Conservation (phyloP, 2,888 invertebrate species). For the Spialia ferax region DNA sequence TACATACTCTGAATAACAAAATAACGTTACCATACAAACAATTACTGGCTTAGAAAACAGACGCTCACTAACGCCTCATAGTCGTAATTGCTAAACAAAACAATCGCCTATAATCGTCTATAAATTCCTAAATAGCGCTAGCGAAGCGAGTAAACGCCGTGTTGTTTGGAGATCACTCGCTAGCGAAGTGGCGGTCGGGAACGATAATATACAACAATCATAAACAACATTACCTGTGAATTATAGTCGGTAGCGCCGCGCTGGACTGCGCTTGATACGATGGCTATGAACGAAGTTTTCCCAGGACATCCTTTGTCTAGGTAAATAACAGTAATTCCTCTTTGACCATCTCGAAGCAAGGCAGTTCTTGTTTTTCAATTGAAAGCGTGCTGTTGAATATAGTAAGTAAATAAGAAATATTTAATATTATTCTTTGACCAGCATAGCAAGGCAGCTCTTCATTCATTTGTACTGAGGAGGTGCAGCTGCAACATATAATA, state of each 20-base stretch:
- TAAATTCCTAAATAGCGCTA: conserved; percentile 19
- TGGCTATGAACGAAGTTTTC: conserved; percentile 52
- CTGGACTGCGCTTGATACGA: conserved; percentile 54
- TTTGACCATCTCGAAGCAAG: too few species aligned
- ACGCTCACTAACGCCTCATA: neutral
- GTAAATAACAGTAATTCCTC: too few species aligned
- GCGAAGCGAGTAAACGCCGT: conserved; percentile 10
- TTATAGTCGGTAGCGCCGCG: conserved; percentile 65
- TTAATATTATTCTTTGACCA: too few species aligned
- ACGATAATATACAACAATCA: conserved; percentile 56
- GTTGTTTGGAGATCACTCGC: conserved; percentile 47
- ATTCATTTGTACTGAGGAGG: too few species aligned
- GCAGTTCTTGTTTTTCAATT: too few species aligned
- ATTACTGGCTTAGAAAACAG: neutral
- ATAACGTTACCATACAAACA: too few species aligned
- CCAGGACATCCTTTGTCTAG: neutral
- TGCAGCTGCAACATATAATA: too few species aligned
- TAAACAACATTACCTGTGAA: conserved; percentile 79
- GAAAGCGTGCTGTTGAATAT: too few species aligned
- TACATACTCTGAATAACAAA: too few species aligned
- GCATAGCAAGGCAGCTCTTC: too few species aligned
- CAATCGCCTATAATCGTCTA: conserved; percentile 8
- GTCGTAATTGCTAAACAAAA: conserved; percentile 4
- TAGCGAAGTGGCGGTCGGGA: conserved; percentile 52
- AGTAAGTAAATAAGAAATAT: too few species aligned